phyloP scores from a whole-genome alignment of 2,113 vertebrate species.

The Epinephelus fuscoguttatus region DNA sequence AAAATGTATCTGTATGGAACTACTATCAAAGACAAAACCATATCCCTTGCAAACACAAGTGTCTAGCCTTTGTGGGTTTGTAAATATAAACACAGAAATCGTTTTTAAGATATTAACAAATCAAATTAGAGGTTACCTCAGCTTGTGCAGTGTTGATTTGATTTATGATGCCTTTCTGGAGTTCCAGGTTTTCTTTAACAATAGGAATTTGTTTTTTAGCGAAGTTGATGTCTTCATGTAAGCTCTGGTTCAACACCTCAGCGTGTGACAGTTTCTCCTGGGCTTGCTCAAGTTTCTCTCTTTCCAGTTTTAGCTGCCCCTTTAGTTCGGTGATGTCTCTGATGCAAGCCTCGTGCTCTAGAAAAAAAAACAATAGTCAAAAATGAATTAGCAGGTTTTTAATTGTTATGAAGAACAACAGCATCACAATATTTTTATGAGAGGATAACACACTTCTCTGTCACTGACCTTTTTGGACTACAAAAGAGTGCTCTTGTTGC shows the following conservation, averaged over 20 bases:
- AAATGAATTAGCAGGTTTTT: neutral
- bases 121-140: slow-evolving; percentile 75
- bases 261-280: slow-evolving; percentile 65
- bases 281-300: slow-evolving; percentile 61
- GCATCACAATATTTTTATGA: neutral
- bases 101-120: neutral
- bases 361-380: slow-evolving; percentile 16
- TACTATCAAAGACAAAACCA: neutral
- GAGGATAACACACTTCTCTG: neutral
- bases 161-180: slow-evolving; percentile 74
- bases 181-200: slow-evolving; percentile 83
- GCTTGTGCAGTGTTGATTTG: slow-evolving; percentile 59
- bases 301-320: slow-evolving; percentile 80
- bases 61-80: neutral
- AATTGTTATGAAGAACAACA: neutral
- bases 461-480: slow-evolving; percentile 85
- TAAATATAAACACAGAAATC: neutral
- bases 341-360: slow-evolving; percentile 83
- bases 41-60: neutral
- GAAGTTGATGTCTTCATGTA: slow-evolving; percentile 82
- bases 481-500: slow-evolving; percentile 82
- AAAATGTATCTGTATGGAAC: neutral
- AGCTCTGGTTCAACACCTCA: slow-evolving; percentile 73
- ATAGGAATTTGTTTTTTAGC: slow-evolving; percentile 84
- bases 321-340: slow-evolving; percentile 84